Conservation (phyloP, 2,797 vertebrate species). For the Rhinella marina region DNA sequence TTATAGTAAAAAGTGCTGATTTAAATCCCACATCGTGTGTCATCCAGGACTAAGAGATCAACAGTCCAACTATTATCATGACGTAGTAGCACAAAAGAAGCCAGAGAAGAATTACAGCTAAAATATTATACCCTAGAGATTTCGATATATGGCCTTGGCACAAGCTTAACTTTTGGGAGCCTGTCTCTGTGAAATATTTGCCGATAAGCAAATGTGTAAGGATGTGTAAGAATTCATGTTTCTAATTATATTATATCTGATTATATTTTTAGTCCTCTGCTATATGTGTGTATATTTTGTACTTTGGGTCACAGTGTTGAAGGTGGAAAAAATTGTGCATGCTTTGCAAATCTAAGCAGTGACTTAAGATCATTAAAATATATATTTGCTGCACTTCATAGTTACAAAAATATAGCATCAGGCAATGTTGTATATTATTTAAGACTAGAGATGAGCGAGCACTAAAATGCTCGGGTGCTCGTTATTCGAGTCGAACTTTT, state of each 20-base stretch:
- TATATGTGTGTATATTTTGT: conserved; percentile 28
- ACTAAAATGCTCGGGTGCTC: background rate
- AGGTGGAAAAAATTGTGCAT: conserved; percentile 40
- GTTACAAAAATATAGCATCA: background rate
- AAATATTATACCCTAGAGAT: conserved; percentile 23
- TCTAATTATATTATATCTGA: conserved; percentile 39
- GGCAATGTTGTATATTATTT: background rate
- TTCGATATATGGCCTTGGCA: conserved; percentile 37
- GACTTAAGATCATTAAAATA: conserved; percentile 4
- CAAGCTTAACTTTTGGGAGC: conserved; percentile 22
- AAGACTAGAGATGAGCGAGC: background rate
- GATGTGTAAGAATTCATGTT: conserved; percentile 19
- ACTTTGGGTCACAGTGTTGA: conserved; percentile 34
- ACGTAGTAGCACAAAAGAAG: conserved; percentile 34
- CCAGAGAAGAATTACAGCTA: background rate
- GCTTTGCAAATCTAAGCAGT: conserved; percentile 13
- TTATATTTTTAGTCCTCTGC: conserved; percentile 19
- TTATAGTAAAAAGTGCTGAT: conserved; percentile 46
- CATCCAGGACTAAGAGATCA: conserved; percentile 49
- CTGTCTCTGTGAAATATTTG: conserved; percentile 35
- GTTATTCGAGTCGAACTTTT: too few species aligned
- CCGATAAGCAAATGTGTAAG: conserved; percentile 25
- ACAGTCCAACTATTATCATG: conserved; percentile 36
- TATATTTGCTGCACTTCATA: background rate
- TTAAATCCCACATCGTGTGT: conserved; percentile 49